phyloP scores from a whole-genome alignment of 2,113 vertebrate species.

The Leiothrix lutea region DNA sequence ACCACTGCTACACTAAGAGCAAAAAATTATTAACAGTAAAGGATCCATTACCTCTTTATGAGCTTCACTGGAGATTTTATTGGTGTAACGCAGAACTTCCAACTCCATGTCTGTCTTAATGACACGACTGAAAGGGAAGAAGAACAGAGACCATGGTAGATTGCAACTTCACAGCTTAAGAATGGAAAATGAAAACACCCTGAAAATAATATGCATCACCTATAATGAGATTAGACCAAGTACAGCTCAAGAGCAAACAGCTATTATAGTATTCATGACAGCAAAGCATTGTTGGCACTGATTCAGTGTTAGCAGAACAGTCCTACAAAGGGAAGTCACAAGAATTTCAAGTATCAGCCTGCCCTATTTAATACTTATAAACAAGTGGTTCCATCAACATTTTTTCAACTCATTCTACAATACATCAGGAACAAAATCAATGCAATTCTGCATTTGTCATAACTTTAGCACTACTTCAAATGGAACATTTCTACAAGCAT shows the following conservation, averaged over 20 bases:
- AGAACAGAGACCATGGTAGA: background rate
- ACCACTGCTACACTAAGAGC: conserved; percentile 15
- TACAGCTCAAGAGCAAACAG: background rate
- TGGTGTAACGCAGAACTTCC: conserved; percentile 95
- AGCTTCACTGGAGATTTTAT: conserved; percentile 94
- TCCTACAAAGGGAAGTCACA: background rate
- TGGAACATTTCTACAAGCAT: background rate
- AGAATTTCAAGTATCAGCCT: background rate
- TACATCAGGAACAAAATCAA: background rate
- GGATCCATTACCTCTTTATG: conserved; percentile 87
- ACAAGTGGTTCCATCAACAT: background rate
- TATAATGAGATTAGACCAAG: background rate
- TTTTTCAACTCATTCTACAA: background rate
- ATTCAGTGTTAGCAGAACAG: background rate
- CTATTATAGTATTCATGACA: background rate
- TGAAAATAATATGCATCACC: background rate
- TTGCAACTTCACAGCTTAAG: conserved; percentile 9
- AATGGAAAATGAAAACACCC: background rate
- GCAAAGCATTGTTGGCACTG: background rate
- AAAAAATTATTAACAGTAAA: conserved; percentile 56
- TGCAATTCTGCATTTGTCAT: background rate
- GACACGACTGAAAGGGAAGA: conserved; percentile 81
- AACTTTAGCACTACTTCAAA: background rate
- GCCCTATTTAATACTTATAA: background rate
- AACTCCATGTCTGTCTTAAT: conserved; percentile 96